Conservation (phyloP, 1,140 invertebrate genomes). For the Protaetia brevitarsis region DNA sequence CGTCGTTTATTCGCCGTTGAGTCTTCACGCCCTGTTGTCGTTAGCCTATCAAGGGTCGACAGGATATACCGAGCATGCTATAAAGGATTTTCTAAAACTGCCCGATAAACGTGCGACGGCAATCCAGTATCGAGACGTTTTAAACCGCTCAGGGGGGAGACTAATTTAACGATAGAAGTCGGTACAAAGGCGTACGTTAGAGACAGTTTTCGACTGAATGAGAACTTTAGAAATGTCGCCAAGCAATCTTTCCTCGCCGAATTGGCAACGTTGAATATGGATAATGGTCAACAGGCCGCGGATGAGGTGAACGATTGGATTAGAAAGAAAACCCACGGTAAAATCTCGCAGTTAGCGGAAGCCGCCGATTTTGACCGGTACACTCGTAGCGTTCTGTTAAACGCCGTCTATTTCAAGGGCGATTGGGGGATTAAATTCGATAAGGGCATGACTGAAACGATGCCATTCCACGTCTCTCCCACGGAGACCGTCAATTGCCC, state of each 20-base stretch:
- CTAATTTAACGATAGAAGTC: conserved; percentile 26
- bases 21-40: neutral
- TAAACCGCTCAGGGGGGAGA: conserved; percentile 18
- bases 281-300: conserved; percentile 42
- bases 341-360: conserved; percentile 65
- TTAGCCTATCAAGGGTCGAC: neutral
- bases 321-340: conserved; percentile 65
- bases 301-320: conserved; percentile 69
- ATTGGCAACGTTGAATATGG: conserved; percentile 57
- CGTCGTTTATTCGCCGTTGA: neutral
- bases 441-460: neutral
- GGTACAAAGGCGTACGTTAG: conserved; percentile 50
- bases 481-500: neutral
- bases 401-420: conserved; percentile 80
- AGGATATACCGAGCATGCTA: neutral
- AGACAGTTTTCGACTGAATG: conserved; percentile 45
- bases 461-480: neutral
- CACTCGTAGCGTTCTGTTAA: conserved; percentile 69
- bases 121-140: neutral
- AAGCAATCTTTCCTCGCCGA: conserved; percentile 53
- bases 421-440: neutral
- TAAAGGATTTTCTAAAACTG: neutral
- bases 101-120: neutral
- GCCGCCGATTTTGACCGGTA: conserved; percentile 53
- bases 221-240: conserved; percentile 35